Conservation (phyloP, 1,140 invertebrate genomes). For the Diachasmimorpha longicaudata region DNA sequence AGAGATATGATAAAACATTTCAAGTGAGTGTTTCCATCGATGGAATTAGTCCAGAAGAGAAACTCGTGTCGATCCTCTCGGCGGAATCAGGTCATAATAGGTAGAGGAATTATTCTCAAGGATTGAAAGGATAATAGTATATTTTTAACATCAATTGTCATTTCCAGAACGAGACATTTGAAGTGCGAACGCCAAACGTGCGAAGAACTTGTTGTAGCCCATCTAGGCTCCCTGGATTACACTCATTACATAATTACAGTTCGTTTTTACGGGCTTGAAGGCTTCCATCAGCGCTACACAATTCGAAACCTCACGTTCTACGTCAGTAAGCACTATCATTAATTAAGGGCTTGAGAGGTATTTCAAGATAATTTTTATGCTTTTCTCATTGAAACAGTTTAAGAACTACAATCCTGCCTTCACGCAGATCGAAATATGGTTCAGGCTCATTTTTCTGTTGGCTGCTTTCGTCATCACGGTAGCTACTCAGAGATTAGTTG, state of each 20-base stretch:
- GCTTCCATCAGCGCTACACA: conserved; percentile 82
- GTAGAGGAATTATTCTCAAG: conserved; percentile 47
- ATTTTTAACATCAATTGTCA: conserved; percentile 11
- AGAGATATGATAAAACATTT: conserved; percentile 87
- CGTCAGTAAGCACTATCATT: conserved; percentile 72
- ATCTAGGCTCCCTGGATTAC: conserved; percentile 89
- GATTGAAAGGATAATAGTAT: no score
- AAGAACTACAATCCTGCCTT: conserved; percentile 95
- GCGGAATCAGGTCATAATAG: conserved; percentile 73
- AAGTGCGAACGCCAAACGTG: conserved; percentile 82
- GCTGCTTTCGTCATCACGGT: conserved; percentile 88
- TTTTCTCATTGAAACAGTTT: conserved; percentile 86
- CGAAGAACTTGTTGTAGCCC: conserved; percentile 86
- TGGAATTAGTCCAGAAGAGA: conserved; percentile 76
- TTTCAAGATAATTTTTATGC: conserved; percentile 24
- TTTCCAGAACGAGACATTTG: conserved; percentile 76
- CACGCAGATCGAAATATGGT: conserved; percentile 97
- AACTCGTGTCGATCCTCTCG: conserved; percentile 70
- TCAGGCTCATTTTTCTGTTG: conserved; percentile 90
- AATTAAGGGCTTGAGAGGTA: neutral
- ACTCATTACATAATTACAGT: conserved; percentile 87
- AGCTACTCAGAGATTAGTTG: conserved; percentile 57
- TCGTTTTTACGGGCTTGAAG: conserved; percentile 82
- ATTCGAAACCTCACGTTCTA: conserved; percentile 88
- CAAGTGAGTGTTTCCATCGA: conserved; percentile 82